Evolutionary conservation across 2,113 vertebrate species (phyloP).

Genomic region (Nothocercus nigrocapillus): DNA sequence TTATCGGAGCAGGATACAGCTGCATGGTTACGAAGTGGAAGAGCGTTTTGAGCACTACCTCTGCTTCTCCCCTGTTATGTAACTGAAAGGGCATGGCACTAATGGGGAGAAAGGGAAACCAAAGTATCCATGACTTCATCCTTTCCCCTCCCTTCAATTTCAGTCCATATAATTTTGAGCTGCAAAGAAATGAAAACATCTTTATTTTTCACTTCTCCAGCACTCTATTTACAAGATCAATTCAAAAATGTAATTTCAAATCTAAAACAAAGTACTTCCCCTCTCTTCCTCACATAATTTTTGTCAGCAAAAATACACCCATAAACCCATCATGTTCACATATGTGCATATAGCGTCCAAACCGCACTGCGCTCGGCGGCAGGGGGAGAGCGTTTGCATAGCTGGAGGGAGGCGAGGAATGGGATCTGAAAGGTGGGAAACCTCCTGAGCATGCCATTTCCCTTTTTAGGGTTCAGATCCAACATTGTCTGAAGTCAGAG

Average conservation of each 20-base stretch:
- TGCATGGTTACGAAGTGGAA: neutral
- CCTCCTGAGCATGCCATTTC: neutral
- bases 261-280: slow-evolving; percentile 10
- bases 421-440: slow-evolving; percentile 40
- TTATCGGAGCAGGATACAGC: slow-evolving; percentile 12
- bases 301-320: slow-evolving; percentile 53
- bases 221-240: neutral
- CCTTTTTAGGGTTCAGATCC: neutral
- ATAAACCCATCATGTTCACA: slow-evolving; percentile 40
- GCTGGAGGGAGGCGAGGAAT: neutral
- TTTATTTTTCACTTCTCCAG: neutral
- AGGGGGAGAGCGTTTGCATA: neutral
- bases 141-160: neutral
- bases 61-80: accelerated
- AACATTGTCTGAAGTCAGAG: neutral
- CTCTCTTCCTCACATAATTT: slow-evolving; percentile 24
- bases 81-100: neutral
- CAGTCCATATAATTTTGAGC: neutral
- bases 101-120: neutral
- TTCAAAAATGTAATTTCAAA: slow-evolving; percentile 7
- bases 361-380: neutral
- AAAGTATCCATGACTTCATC: neutral
- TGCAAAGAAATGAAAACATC: slow-evolving; percentile 13
- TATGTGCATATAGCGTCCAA: slow-evolving; percentile 37
- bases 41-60: neutral